Evolutionary conservation across 2,797 vertebrate genomes (phyloP), one percentile per base, ranked within the genome.

Genomic region (Manis javanica): DNA sequence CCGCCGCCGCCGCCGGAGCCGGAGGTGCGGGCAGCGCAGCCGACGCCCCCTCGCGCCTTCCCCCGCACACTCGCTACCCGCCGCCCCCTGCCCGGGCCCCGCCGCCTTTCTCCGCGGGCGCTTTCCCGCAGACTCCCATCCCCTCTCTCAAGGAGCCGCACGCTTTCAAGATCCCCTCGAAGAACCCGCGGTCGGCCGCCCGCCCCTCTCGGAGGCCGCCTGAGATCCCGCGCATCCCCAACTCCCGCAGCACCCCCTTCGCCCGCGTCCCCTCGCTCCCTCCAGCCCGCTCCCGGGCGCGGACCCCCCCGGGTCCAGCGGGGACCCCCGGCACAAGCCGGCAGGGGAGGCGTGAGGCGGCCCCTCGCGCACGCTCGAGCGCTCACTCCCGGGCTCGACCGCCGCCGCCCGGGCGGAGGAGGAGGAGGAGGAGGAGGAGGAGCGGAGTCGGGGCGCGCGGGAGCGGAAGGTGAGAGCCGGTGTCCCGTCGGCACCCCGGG

Each of bases 391-490:
- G 8, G 42, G 84, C 85, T 57, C 31, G 78, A 90, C 85, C 26
- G 84, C 94, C 42, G 72, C 61, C 82, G 19, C 59, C 31, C n/a
- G 39, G 86, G 57, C 24, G 51, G 31, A 49, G 85, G 96, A 86
- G 77, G 42, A 66, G 90, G n/a, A 42, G 64, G 63, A 72, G 74
- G 63, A 72, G 75, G 63, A 87, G 87, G 82, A 93, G 94, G n/a
- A 92, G 85, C 82, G 34, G 78, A 66, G 77, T 39, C 34, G 51
- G 77, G 92, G 87, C 4, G 37, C 46, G 94, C 91, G 29, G 63
- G 96, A 84, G 87, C 75, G 46, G 87, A 94, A 97, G 97, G 97
- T 97, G 96, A 96, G 97, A 64, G 64, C 42, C 69, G 49, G 89
- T 37, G 89, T 29, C 66, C 57, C 37, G 24, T 49, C 42, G 3